Base-by-base conservation (phyloP, 1,140 invertebrate species). In the Solenopsis invicta region DNA sequence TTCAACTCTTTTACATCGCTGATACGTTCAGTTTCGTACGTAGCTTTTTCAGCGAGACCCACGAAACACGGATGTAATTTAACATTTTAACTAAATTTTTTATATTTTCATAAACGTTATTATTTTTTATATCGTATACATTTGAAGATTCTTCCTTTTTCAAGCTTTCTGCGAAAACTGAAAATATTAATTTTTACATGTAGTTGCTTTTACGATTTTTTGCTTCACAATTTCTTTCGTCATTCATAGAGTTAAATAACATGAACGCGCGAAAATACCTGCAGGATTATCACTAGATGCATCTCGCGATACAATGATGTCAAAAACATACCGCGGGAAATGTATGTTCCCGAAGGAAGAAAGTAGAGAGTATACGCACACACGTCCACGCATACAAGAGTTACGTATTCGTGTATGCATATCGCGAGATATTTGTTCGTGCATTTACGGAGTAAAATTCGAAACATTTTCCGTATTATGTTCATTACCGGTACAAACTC, bases 401-500 rank as follows among this genome's bases (percentile, higher is more conserved):
- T 48, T 48, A 61, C 13, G 75, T 45, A 5, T 24, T 37, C 24
- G n/a, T 6, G n/a, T 24, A 16, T n/a, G 41, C 13, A 18, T 5
- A 6, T 69, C 21, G 2, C 18, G 54, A 34, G 13, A 37, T 84
- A 45, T 61, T 62, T 84, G 29, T 18, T 37, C 41, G 9, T 29
- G 18, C 41, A n/a, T 74, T 74, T 74, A 37, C 80, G 12, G 71
- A 82, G 12, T 56, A 13, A 84, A 75, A 84, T 75, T 84, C 77
- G 34, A 80, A 80, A 80, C 29, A 80, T 82, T 71, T 82, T 18
- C 18, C 54, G 18, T 74, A 82, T 84, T 74, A 84, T 61, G 29
- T 62, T 84, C 48, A 75, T 84, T 84, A 62, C n/a, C 69, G 24
- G 41, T 74, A 82, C 24, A 50, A 74, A 62, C 80, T 59, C 66